Evolutionary conservation across 1,140 invertebrate species (phyloP).

Genomic region (Nomia melanderi): DNA sequence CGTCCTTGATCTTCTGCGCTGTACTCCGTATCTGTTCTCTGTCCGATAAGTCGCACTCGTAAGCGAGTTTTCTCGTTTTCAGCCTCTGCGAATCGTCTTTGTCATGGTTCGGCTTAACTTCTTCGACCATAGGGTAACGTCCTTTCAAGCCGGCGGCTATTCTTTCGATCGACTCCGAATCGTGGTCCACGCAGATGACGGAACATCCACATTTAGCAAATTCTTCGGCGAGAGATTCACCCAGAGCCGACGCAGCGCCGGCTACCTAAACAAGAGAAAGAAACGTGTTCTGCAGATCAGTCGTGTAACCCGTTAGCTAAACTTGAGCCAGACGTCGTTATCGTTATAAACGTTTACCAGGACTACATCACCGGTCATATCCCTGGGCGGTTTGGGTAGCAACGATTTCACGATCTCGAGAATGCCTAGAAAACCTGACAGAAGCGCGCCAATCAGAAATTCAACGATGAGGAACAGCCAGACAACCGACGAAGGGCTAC

Average conservation of each 20-base stretch:
- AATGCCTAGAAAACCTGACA: conserved; percentile 66
- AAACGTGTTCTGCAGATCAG: not conserved
- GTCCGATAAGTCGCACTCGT: conserved; percentile 72
- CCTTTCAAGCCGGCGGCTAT: conserved; percentile 57
- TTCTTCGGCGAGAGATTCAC: conserved; percentile 71
- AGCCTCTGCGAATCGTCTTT: conserved; percentile 25
- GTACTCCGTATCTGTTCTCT: conserved; percentile 65
- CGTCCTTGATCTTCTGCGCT: conserved; percentile 69
- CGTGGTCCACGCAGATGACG: conserved; percentile 74
- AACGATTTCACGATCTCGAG: conserved; percentile 68
- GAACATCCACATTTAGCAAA: conserved; percentile 74
- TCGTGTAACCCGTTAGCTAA: not conserved
- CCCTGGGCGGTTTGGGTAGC: conserved; percentile 75
- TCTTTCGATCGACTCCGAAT: conserved; percentile 59
- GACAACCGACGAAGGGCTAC: conserved; percentile 53
- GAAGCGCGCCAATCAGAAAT: conserved; percentile 66
- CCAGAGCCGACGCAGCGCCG: conserved; percentile 72
- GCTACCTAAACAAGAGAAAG: conserved; percentile 68
- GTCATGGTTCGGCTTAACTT: conserved; percentile 48
- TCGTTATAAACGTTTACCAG: conserved; percentile 65
- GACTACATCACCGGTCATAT: conserved; percentile 72
- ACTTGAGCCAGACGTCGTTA: not conserved
- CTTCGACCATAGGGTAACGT: conserved; percentile 52
- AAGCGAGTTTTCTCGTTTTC: conserved; percentile 34
- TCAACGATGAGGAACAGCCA: conserved; percentile 74